Evolutionary conservation across 1,140 invertebrate genomes (phyloP).

Genomic region (Drosophila chauvacae): DNA sequence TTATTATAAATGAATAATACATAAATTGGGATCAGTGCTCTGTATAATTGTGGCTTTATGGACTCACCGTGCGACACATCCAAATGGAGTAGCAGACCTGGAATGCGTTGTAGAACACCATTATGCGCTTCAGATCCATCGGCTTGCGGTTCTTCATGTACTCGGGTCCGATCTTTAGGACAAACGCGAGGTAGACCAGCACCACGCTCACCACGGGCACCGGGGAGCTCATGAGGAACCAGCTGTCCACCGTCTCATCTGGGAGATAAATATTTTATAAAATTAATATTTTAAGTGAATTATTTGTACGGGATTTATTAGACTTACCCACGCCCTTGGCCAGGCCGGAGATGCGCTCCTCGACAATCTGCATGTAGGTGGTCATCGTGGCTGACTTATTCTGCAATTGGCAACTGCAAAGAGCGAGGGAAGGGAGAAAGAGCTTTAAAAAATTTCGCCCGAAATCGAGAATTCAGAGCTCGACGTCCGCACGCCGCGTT

Average conservation of each 20-base stretch:
- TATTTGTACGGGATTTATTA: not conserved
- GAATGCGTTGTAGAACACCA: slow-evolving; percentile 91
- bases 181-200: slow-evolving; percentile 88
- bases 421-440: slow-evolving; percentile 6
- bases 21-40: slow-evolving; percentile 19
- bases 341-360: slow-evolving; percentile 78
- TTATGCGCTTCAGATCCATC: slow-evolving; percentile 88
- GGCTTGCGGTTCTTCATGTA: slow-evolving; percentile 90
- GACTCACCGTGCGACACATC: slow-evolving; percentile 80
- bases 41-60: slow-evolving; percentile 35
- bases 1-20: slow-evolving; percentile 51
- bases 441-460: slow-evolving; percentile 60
- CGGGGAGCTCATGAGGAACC: slow-evolving; percentile 87
- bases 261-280: not conserved
- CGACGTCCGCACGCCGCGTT: slow-evolving; percentile 65
- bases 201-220: slow-evolving; percentile 86
- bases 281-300: not conserved
- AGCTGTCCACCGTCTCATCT: slow-evolving; percentile 88
- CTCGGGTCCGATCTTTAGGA: slow-evolving; percentile 89
- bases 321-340: slow-evolving; percentile 80
- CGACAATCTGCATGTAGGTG: slow-evolving; percentile 78
- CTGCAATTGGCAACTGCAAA: slow-evolving; percentile 50
- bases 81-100: slow-evolving; percentile 88
- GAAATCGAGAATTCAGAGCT: slow-evolving; percentile 56
- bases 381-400: slow-evolving; percentile 55